Conservation (phyloP, 2,113 vertebrate genomes). For the Zootoca vivipara region DNA sequence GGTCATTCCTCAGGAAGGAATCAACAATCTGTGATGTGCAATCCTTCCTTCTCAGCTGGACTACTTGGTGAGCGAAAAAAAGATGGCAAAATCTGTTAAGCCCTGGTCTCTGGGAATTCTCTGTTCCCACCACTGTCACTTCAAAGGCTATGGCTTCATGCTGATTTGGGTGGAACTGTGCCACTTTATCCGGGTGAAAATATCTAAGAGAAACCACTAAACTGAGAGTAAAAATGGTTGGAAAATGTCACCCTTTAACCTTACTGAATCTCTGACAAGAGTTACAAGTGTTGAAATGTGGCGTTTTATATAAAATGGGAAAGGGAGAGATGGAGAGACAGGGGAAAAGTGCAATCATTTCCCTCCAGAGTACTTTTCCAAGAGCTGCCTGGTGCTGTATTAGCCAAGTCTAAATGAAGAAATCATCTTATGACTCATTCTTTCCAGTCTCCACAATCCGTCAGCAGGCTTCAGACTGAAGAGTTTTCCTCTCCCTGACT, state of each 20-base stretch:
- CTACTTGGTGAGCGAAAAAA: not conserved
- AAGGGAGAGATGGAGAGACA: not conserved
- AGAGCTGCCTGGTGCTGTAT: slow-evolving; percentile 35
- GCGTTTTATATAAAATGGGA: not conserved
- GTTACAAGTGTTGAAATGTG: not conserved
- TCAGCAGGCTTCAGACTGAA: slow-evolving; percentile 53
- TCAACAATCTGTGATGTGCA: not conserved
- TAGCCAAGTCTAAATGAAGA: slow-evolving; percentile 57
- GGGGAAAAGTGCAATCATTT: slow-evolving; percentile 29
- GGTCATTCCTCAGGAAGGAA: not conserved
- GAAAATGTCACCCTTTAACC: not conserved
- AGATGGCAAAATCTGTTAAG: not conserved
- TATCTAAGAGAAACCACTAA: not conserved
- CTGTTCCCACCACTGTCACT: not conserved
- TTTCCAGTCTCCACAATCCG: slow-evolving; percentile 68
- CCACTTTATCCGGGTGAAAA: not conserved
- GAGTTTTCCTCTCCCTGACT: slow-evolving; percentile 59
- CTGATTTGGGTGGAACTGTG: not conserved
- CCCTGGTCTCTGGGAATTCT: not conserved
- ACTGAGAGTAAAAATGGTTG: not conserved
- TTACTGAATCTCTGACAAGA: not conserved
- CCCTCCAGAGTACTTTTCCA: slow-evolving; percentile 38
- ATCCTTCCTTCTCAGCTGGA: not conserved
- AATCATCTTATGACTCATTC: slow-evolving; percentile 61
- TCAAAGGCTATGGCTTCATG: not conserved